phyloP scores from a whole-genome alignment of 2,888 invertebrate species.

The Apoda limacodes region DNA sequence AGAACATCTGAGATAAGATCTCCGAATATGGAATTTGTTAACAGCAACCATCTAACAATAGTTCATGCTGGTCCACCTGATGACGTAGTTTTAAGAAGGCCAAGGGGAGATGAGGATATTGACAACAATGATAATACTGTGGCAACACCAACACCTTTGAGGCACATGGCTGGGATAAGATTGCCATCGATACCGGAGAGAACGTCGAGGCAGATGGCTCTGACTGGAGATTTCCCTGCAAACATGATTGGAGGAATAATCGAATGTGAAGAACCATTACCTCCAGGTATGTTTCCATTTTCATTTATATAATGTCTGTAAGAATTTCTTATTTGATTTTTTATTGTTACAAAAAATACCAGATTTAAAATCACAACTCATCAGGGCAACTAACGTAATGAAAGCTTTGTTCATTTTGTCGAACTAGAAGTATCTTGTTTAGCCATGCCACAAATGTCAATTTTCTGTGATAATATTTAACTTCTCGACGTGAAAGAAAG shows the following conservation, averaged over 20 bases:
- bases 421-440: no score
- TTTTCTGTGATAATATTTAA: no score
- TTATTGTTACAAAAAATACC: no score
- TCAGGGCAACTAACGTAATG: no score
- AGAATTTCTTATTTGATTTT: background rate
- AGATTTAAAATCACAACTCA: no score
- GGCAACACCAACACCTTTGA: constrained; percentile 72
- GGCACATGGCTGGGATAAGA: constrained; percentile 79
- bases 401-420: no score
- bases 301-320: constrained; percentile 10
- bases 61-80: constrained; percentile 63
- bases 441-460: no score
- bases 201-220: constrained; percentile 66
- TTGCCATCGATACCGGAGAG: constrained; percentile 87
- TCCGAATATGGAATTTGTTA: constrained; percentile 66
- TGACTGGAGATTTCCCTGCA: constrained; percentile 65
- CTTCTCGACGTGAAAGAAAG: no score
- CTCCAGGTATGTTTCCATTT: constrained; percentile 87
- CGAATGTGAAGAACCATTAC: constrained; percentile 84
- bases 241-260: constrained; percentile 69
- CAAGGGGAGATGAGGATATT: constrained; percentile 46
- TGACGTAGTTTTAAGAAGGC: constrained; percentile 58
- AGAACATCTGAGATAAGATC: constrained; percentile 64
- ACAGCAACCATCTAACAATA: constrained; percentile 69
- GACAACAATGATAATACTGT: constrained; percentile 57